These are phyloP conservation scores for Gymnarchus niloticus DNA, from an alignment of 2,113 vertebrate genomes.

Conservation along the genomic window DNA sequence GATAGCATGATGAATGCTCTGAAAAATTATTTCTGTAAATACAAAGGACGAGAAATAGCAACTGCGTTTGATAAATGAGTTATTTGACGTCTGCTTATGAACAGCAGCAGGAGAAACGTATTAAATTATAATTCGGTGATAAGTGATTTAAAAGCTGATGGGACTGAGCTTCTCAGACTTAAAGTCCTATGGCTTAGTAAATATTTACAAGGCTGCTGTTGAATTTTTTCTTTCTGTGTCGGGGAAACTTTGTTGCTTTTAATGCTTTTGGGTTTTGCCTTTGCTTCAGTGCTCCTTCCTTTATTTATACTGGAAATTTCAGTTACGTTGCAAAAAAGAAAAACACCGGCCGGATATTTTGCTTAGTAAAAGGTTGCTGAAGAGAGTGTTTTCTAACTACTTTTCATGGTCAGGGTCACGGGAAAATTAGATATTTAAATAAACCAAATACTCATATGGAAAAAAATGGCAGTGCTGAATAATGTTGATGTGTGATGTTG, in stretches of 20 bases:
- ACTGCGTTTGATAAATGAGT: constrained; percentile 28
- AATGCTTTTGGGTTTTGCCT: background rate
- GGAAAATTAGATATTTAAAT: too few species aligned
- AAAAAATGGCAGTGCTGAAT: too few species aligned
- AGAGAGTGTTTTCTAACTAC: background rate
- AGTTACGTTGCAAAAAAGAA: background rate
- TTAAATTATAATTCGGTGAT: constrained; percentile 44
- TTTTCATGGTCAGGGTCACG: too few species aligned
- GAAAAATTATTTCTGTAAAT: constrained; percentile 6
- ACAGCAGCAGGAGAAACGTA: constrained; percentile 28
- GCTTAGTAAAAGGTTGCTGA: background rate
- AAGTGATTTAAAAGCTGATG: constrained; percentile 40
- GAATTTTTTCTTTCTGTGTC: constrained; percentile 26
- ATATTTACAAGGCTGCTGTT: constrained; percentile 27
- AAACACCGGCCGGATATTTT: background rate
- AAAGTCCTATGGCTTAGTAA: constrained; percentile 33
- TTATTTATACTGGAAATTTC: background rate
- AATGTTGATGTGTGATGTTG: background rate
- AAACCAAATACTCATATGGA: too few species aligned
- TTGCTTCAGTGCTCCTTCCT: background rate
- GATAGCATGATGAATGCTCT: background rate
- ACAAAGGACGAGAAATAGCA: constrained; percentile 11
- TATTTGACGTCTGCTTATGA: constrained; percentile 37
- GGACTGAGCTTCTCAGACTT: constrained; percentile 35
- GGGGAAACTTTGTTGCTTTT: background rate